These are phyloP conservation scores for Epinephelus malabaricus DNA, from an alignment of 2,797 vertebrate species.

Conservation along the genomic window DNA sequence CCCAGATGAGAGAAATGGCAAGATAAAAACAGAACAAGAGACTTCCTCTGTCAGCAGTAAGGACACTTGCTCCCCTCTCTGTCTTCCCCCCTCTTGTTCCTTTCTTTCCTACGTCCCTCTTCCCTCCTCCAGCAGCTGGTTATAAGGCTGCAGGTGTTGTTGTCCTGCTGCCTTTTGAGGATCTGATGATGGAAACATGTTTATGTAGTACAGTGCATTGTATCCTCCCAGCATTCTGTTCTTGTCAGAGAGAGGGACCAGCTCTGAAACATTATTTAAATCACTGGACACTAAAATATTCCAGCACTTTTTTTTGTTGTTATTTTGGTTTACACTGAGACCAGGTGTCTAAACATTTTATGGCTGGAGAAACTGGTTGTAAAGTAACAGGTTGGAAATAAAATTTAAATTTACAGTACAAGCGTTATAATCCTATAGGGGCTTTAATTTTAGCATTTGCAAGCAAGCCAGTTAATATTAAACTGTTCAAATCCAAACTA, in stretches of 20 bases:
- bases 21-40: constrained; percentile 40
- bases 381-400: constrained; percentile 25
- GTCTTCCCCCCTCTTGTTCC: not conserved
- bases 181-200: constrained; percentile 43
- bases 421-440: constrained; percentile 10
- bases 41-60: constrained; percentile 47
- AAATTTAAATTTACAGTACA: constrained; percentile 23
- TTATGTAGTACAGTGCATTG: constrained; percentile 1
- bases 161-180: constrained; percentile 41
- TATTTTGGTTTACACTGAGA: constrained; percentile 3
- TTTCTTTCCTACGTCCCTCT: not conserved
- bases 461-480: constrained; percentile 24
- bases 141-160: constrained; percentile 49
- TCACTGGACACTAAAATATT: not conserved
- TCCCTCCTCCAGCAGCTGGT: constrained; percentile 38
- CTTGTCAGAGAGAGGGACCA: constrained; percentile 9
- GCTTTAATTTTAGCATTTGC: constrained; percentile 43
- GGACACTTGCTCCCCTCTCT: constrained; percentile 11
- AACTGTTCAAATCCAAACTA: constrained; percentile 28
- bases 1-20: constrained; percentile 27
- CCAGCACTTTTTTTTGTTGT: not conserved
- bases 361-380: not conserved
- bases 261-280: constrained; percentile 20
- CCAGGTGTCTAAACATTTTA: constrained; percentile 18
- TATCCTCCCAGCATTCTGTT: constrained; percentile 27